These are phyloP conservation scores for Tragelaphus buxtoni DNA, from an alignment of 2,113 vertebrate species.

Conservation along the genomic window DNA sequence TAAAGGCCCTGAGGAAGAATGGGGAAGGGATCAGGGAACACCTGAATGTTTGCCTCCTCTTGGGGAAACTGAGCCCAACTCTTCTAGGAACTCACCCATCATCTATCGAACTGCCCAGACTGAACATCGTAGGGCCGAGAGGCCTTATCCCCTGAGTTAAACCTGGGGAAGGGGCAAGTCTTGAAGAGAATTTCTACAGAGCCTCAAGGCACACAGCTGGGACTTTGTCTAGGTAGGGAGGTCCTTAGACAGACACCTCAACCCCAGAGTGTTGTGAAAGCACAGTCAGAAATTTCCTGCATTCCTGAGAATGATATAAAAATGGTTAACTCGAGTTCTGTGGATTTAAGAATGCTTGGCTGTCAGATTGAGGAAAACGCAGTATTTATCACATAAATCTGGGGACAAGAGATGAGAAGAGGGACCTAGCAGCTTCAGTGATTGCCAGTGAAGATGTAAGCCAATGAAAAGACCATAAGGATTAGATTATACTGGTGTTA, in stretches of 20 bases:
- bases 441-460: background rate
- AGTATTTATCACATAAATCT: background rate
- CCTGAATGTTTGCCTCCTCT: background rate
- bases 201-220: background rate
- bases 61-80: background rate
- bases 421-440: background rate
- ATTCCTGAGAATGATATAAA: background rate
- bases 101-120: background rate
- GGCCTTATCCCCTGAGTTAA: background rate
- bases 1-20: background rate
- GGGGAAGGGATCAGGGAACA: background rate
- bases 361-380: background rate
- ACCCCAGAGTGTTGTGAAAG: background rate
- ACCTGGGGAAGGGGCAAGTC: background rate
- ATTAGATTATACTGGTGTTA: background rate
- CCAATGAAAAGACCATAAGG: background rate
- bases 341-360: background rate
- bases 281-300: background rate
- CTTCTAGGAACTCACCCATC: background rate
- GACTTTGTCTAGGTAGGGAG: background rate
- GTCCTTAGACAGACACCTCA: background rate
- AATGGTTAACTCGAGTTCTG: background rate
- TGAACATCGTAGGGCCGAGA: background rate
- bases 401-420: background rate
- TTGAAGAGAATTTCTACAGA: background rate